Base-by-base conservation (phyloP, 2,888 invertebrate genomes). In the Hydraecia micacea region DNA sequence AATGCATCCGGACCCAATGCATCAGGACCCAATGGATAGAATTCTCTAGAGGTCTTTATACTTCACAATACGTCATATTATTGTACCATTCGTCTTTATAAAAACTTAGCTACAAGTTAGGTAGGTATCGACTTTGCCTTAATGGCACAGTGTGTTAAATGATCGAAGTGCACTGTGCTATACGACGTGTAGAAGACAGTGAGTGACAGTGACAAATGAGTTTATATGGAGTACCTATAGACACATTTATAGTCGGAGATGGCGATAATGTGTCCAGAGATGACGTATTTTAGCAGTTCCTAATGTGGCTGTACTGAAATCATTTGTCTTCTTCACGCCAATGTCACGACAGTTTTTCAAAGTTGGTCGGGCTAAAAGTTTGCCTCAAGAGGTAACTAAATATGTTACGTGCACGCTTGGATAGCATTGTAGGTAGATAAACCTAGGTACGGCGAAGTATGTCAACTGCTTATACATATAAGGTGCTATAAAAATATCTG, bases 191-290 rank as follows among this genome's bases (percentile, higher is more conserved):
- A 32, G 18, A 28, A n/a, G 39, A 25, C 18, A 21, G 25, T 25
- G 25, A 49, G 28, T 62, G 32, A 32, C 28, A 63, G n/a, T 32
- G 39, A 82, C 13, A 32, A 39, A 75, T 76, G n/a, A 55, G 55
- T 39, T 15, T 79, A 7, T n/a, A 1, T n/a, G 32, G 62, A 55
- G 1, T 28, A n/a, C n/a, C n/a, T n/a, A n/a, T 11, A 36, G 46
- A n/a, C 28, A 77, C 49, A n/a, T 32, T 6, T 13, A 18, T 36
- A 28, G 28, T 28, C 7, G 9, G 8, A 28, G 21, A 18, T 15
- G n/a, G 15, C 25, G 18, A 21, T 21, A 62, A 7, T 18, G 62
- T 4, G 21, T n/a, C 60, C 49, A 25, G 39, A n/a, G 25, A 36
- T 25, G 72, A 32, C 42, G 42, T 62, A n/a, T 32, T 42, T 28